Conservation (phyloP, 2,113 vertebrate species). For the Galeopterus variegatus region DNA sequence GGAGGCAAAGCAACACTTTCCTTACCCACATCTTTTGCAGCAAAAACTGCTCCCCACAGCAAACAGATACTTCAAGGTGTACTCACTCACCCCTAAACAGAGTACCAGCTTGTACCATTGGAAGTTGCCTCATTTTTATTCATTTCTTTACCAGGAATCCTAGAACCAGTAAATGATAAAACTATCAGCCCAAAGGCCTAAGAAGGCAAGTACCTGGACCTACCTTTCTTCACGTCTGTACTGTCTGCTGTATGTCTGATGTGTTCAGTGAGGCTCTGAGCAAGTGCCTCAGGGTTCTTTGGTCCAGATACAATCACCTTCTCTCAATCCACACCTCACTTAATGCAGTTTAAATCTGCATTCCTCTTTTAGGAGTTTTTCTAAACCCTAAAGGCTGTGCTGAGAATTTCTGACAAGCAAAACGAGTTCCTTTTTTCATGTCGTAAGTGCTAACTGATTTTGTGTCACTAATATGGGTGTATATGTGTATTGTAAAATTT, state of each 20-base stretch:
- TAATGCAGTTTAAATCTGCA: neutral
- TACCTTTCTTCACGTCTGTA: slow-evolving; percentile 56
- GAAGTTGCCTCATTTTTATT: neutral
- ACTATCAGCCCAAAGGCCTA: neutral
- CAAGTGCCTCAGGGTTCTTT: neutral
- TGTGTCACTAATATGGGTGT: neutral
- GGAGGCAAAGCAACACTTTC: no score
- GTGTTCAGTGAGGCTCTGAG: neutral
- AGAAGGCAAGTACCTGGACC: neutral
- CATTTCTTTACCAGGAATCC: neutral
- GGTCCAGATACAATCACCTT: neutral
- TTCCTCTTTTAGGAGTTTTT: neutral
- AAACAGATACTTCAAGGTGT: neutral
- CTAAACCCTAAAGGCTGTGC: neutral
- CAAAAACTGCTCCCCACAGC: neutral
- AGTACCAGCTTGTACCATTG: neutral
- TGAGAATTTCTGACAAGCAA: neutral
- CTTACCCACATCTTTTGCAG: neutral
- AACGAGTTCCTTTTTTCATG: slow-evolving; percentile 12
- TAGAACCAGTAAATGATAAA: neutral
- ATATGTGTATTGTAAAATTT: slow-evolving; percentile 12
- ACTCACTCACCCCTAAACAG: neutral
- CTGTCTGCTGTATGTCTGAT: neutral
- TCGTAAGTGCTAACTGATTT: neutral
- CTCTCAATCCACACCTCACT: neutral